A percentile compares a stretch with the other conserved stretches of the same genome.
Evolutionary conservation across 2,797 vertebrate species (phyloP).

Genomic region (Peromyscus nudipes): DNA sequence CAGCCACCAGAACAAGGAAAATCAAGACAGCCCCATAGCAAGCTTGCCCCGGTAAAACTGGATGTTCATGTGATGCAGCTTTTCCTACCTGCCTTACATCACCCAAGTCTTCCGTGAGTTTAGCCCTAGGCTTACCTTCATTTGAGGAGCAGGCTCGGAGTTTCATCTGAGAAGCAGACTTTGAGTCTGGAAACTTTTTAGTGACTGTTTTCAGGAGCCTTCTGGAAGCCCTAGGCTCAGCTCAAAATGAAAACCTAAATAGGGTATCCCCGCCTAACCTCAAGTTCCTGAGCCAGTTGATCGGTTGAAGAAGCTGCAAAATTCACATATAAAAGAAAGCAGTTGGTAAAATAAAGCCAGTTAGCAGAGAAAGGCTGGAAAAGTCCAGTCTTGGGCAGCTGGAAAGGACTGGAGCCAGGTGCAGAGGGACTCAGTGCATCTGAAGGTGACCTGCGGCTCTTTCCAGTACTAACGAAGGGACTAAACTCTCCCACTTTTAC

Average conservation of each 20-base stretch:
- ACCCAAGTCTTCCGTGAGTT: background rate
- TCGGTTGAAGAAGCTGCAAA: background rate
- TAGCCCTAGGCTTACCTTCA: background rate
- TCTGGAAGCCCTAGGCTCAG: background rate
- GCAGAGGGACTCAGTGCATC: background rate
- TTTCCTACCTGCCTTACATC: background rate
- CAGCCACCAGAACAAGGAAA: background rate
- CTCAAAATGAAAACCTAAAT: background rate
- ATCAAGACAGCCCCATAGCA: background rate
- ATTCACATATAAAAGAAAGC: background rate
- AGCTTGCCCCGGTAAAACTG: background rate
- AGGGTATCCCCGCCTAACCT: background rate
- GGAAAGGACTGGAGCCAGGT: background rate
- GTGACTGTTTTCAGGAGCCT: background rate
- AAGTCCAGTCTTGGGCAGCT: background rate
- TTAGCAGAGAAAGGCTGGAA: background rate
- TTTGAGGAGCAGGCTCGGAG: background rate
- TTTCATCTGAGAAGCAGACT: background rate
- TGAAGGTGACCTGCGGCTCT: background rate
- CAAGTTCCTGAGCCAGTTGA: background rate
- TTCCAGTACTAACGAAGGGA: no score
- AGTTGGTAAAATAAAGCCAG: background rate
- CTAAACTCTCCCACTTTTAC: no score
- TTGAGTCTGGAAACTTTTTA: background rate
- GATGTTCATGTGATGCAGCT: background rate